Conservation (phyloP, 1,140 invertebrate species). For the Camponotus floridanus region DNA sequence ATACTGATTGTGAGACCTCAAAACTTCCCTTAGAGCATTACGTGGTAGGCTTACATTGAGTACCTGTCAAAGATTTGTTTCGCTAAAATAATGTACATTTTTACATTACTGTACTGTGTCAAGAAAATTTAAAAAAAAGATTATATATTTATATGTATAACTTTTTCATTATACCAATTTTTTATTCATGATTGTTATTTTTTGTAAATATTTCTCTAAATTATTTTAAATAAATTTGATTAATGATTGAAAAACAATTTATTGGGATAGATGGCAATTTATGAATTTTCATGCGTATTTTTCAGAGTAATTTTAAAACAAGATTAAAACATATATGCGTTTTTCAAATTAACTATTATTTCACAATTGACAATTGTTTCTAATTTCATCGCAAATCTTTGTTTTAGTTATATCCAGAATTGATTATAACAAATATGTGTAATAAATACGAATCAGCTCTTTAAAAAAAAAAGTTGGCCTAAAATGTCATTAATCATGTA, state of each 20-base stretch:
- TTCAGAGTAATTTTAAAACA: neutral
- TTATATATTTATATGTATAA: neutral
- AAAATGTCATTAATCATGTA: neutral
- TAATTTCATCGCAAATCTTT: conserved; percentile 4
- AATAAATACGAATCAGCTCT: neutral
- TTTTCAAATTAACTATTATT: conserved; percentile 23
- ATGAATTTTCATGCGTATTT: neutral
- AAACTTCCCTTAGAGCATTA: conserved; percentile 32
- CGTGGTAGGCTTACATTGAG: neutral
- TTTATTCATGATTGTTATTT: neutral
- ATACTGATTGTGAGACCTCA: conserved; percentile 31
- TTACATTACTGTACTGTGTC: neutral
- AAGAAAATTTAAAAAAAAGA: neutral
- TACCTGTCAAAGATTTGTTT: conserved; percentile 29
- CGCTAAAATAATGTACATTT: conserved; percentile 21
- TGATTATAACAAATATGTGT: conserved; percentile 1
- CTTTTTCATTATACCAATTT: neutral
- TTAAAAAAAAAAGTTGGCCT: neutral
- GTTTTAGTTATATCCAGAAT: neutral
- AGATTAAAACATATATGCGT: conserved; percentile 10
- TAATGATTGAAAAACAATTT: conserved; percentile 6
- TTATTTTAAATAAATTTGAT: conserved; percentile 24
- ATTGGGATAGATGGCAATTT: conserved; percentile 9
- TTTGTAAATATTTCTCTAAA: neutral
- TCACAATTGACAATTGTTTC: conserved; percentile 2